Evolutionary conservation across 1,140 invertebrate species (phyloP).

Genomic region (Ceratitis capitata): DNA sequence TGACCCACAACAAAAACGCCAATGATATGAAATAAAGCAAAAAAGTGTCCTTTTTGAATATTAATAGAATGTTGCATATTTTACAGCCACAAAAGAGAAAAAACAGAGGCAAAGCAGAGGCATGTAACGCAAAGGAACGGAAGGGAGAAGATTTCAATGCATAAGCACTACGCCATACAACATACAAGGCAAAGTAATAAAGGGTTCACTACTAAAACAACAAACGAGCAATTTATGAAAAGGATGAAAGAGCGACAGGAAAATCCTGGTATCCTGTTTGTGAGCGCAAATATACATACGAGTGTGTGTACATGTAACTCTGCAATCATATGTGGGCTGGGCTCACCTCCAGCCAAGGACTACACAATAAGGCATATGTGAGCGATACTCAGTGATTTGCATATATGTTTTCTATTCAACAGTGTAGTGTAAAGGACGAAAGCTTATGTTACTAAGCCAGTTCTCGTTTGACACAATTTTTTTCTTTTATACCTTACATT

Average conservation of each 20-base stretch:
- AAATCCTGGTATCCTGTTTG: background rate
- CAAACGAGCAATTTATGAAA: background rate
- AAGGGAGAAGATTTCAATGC: constrained; percentile 10
- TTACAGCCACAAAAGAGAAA: constrained; percentile 14
- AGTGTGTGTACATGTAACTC: background rate
- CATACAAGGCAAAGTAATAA: background rate
- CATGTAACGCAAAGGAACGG: background rate
- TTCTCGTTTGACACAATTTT: too few relatives aligned
- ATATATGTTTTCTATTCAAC: too few relatives aligned
- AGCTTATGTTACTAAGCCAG: too few relatives aligned
- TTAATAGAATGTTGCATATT: constrained; percentile 64
- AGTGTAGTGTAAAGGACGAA: too few relatives aligned
- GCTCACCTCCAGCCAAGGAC: too few relatives aligned
- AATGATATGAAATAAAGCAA: constrained; percentile 58
- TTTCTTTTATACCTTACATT: too few relatives aligned
- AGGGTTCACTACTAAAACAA: background rate
- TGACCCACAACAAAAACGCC: constrained; percentile 47
- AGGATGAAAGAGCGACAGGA: background rate
- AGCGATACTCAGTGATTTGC: too few relatives aligned
- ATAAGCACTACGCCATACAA: background rate
- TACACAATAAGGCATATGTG: too few relatives aligned
- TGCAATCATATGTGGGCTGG: too few relatives aligned
- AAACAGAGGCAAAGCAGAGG: background rate
- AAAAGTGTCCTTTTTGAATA: constrained; percentile 63
- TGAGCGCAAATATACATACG: background rate